Base-by-base conservation (phyloP, 2,888 invertebrate species). In the Minunthozetes semirufus region DNA sequence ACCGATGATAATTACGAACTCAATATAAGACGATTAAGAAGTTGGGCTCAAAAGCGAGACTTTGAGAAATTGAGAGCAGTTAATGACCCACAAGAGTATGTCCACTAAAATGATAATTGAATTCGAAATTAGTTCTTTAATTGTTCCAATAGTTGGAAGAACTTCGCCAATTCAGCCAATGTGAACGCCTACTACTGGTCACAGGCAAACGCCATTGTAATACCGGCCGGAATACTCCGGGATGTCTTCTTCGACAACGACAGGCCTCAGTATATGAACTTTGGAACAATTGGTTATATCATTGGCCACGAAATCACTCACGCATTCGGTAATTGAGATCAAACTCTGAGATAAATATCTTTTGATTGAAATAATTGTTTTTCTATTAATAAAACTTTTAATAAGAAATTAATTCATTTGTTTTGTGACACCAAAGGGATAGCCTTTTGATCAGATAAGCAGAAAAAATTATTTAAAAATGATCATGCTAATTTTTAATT, bases 121-220 rank as follows among this genome's bases (percentile, higher is more conserved):
- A 48, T 48, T 53, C n/a, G 5, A 53, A 1, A 68, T 4, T 6
- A 56, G 11, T 15, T 48, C 46, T 48, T 11, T 53, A 17, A 3
- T 11, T 3, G 15, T n/a, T n/a, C n/a, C n/a, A 56, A 19, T 33
- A 79, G 79, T 81, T 93, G 92, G 92, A 86, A 90, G 75, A 89
- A 89, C 29, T 92, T 92, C 82, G 90, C 91, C 73, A 87, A 90
- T 61, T 91, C 92, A 9, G 91, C 92, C 6, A 87, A 92, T 77
- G 92, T 93, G 76, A 92, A 93, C 82, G 92, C 92, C 3, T 93
- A 90, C 85, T 92, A 92, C 82, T 91, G 90, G 0, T 88, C 91
- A 0, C 87, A 91, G 74, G 92, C 92, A 83, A 93, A 93, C 83
- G 91, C 91, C 81, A 92, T 93, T 79, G 79, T 79, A 70, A 80